These are phyloP conservation scores for Metallyticus violacea DNA, from an alignment of 2,888 invertebrate species.

Conservation along the genomic window DNA sequence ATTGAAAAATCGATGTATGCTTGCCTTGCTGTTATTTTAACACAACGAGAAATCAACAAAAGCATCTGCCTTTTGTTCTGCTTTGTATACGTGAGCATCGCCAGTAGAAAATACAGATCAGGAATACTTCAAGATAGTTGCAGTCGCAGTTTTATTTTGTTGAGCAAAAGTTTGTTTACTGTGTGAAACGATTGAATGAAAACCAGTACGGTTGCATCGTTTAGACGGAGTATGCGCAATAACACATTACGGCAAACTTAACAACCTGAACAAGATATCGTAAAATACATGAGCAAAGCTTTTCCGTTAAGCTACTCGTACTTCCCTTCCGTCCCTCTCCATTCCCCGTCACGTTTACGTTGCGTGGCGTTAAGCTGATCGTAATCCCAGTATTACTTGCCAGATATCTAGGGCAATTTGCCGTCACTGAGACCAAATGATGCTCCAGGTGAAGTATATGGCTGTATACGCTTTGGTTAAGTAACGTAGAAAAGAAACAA, in stretches of 20 bases:
- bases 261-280: not conserved
- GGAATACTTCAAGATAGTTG: too few relatives aligned
- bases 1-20: too few relatives aligned
- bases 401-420: not conserved
- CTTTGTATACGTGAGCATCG: too few relatives aligned
- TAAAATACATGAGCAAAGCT: not conserved
- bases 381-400: not conserved
- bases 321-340: not conserved
- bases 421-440: not conserved
- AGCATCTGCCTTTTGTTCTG: too few relatives aligned
- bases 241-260: not conserved
- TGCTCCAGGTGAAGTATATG: not conserved
- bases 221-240: not conserved
- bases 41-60: too few relatives aligned
- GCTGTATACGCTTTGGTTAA: not conserved
- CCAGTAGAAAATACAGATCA: too few relatives aligned
- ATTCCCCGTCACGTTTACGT: not conserved
- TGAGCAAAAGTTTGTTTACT: not conserved
- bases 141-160: too few relatives aligned
- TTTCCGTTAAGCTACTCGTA: not conserved
- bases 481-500: not conserved
- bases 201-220: not conserved
- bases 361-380: not conserved
- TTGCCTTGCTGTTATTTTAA: too few relatives aligned
- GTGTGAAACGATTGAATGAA: not conserved